phyloP scores from a whole-genome alignment of 1,140 invertebrate species.

The Heliothis subflexa region DNA sequence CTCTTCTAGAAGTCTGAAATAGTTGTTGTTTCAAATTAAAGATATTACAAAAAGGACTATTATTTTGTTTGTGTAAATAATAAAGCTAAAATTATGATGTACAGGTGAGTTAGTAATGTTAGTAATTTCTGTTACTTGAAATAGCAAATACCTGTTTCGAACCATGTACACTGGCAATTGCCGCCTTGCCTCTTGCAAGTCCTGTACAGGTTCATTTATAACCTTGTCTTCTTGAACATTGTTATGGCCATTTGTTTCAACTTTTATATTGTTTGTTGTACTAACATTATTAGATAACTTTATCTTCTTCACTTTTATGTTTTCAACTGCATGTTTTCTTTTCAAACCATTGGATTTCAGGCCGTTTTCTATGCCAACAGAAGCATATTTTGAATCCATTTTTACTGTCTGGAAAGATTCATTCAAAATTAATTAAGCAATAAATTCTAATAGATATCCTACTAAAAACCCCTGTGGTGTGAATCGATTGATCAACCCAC shows the following conservation, averaged over 20 bases:
- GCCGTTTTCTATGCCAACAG: conserved; percentile 61
- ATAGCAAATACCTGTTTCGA: conserved; percentile 61
- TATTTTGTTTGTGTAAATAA: too few species aligned
- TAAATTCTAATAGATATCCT: background rate
- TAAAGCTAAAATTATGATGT: too few species aligned
- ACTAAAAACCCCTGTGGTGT: too few species aligned
- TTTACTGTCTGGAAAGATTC: background rate
- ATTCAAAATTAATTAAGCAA: background rate
- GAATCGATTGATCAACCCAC: too few species aligned
- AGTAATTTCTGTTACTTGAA: background rate
- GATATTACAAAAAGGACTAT: background rate
- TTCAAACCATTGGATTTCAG: conserved; percentile 56
- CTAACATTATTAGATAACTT: conserved; percentile 60
- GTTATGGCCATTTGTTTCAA: conserved; percentile 53
- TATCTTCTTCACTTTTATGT: conserved; percentile 69
- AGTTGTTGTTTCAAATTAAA: too few species aligned
- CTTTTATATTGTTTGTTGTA: conserved; percentile 41
- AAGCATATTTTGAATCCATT: conserved; percentile 81
- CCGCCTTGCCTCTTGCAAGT: conserved; percentile 68
- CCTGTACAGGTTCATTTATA: conserved; percentile 54
- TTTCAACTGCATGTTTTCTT: conserved; percentile 54
- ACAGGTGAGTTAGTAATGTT: background rate
- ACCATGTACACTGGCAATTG: conserved; percentile 71
- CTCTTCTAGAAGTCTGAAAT: conserved; percentile 79
- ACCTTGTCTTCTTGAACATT: conserved; percentile 50